Percentiles rank a stretch among this genome's conserved stretches.
These are phyloP conservation scores for Hermodice carunculata DNA, from an alignment of 2,888 invertebrate species.

Conservation along the genomic window DNA sequence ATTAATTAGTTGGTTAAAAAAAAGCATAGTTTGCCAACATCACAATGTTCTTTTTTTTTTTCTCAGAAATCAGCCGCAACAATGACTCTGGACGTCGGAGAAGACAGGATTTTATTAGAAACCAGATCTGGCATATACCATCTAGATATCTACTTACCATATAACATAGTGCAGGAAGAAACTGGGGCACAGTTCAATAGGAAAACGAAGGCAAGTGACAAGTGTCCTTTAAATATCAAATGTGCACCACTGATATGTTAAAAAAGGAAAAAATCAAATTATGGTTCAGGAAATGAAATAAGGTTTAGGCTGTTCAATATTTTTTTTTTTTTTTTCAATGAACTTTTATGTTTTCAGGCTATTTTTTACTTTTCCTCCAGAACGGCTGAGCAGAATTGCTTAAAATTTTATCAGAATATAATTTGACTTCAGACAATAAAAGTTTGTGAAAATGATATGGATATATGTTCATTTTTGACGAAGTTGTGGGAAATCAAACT, in stretches of 20 bases:
- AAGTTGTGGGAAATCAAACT: no score
- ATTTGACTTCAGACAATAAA: no score
- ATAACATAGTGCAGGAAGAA: constrained; percentile 61
- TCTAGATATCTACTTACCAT: constrained; percentile 69
- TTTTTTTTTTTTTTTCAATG: background rate
- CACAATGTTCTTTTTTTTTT: constrained; percentile 3
- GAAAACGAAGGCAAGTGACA: constrained; percentile 47
- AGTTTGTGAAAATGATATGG: no score
- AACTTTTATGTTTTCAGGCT: background rate
- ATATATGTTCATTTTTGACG: no score
- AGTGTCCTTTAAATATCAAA: no score
- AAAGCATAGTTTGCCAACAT: background rate
- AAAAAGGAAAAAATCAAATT: no score
- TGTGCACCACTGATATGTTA: no score
- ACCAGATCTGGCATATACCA: constrained; percentile 65
- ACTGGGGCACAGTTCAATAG: constrained; percentile 68
- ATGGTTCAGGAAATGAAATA: no score
- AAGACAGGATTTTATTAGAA: constrained; percentile 66
- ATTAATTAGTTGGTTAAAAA: background rate
- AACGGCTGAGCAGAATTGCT: no score
- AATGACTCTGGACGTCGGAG: constrained; percentile 67
- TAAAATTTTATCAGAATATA: no score
- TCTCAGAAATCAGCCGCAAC: constrained; percentile 62
- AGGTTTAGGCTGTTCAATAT: no score
- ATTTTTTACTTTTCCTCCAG: no score